Base-by-base conservation (phyloP, 2,888 invertebrate species). In the Tenthredo livida region DNA sequence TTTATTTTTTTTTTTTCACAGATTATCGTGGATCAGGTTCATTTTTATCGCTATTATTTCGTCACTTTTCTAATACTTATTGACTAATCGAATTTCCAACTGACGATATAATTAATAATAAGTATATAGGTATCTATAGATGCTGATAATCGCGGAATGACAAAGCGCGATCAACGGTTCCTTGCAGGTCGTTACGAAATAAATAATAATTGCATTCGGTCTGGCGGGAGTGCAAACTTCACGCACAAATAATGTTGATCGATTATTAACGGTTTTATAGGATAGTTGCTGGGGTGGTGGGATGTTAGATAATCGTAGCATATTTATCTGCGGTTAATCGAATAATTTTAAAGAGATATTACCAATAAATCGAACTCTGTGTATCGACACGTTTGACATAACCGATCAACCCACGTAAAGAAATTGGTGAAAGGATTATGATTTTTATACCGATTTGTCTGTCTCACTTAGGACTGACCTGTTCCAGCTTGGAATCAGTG, bases 191-290 rank as follows among this genome's bases (percentile, higher is more conserved):
- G 25, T 72, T 72, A 3, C 70, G 37, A 72, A 72, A 72, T 72
- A 40, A 72, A 72, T 72, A 25, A 54, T 54, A 54, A 54, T 54
- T 25, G 70, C 33, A 72, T 72, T 72, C 33, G 70, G 40, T 72
- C n/a, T 72, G 33, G 70, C n/a, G 6, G 70, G n/a, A n/a, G 61
- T 7, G 37, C n/a, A 37, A 37, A 61, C 25, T 25, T 72, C n/a
- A 72, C 37, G 70, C 7, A 40, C 6, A 37, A 72, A 72, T 72
- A 9, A n/a, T 0, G 9, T 21, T n/a, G 70, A 72, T 72, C 40
- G 70, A 72, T 72, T 72, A 37, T n/a, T 17, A 17, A 72, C 70
- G 70, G 70, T 40, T 33, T 2, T 61, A 25, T 61, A 40, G 5
- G 5, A 54, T n/a, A n/a, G 7, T 17, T n/a, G 7, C n/a, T n/a